Evolutionary conservation across 2,888 invertebrate species (phyloP).

Genomic region (Eupeodes luniger): DNA sequence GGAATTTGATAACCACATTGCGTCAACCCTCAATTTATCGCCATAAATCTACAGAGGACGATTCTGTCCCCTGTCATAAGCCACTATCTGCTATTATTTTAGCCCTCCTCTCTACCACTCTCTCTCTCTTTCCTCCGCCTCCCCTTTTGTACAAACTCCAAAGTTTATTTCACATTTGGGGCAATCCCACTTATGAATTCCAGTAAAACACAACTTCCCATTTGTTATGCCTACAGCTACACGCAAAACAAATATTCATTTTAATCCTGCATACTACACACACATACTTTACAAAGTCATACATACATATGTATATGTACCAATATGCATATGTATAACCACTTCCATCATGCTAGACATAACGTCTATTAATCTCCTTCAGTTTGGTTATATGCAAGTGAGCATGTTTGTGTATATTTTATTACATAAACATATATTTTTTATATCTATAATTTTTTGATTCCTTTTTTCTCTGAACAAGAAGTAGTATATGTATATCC

Average conservation of each 20-base stretch:
- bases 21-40: constrained; percentile 76
- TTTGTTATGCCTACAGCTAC: constrained; percentile 76
- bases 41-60: constrained; percentile 73
- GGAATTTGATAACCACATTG: constrained; percentile 75
- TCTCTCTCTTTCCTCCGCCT: not conserved
- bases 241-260: constrained; percentile 76
- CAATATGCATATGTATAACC: not conserved
- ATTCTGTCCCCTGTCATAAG: constrained; percentile 75
- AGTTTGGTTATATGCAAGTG: constrained; percentile 51
- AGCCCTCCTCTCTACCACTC: constrained; percentile 13
- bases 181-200: constrained; percentile 76
- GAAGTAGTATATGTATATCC: constrained; percentile 2
- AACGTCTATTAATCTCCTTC: constrained; percentile 79
- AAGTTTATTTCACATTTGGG: constrained; percentile 41
- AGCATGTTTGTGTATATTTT: constrained; percentile 21
- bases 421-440: not conserved
- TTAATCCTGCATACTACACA: constrained; percentile 59
- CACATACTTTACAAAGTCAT: constrained; percentile 24
- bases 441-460: constrained; percentile 33
- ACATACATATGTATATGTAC: not conserved
- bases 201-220: constrained; percentile 76
- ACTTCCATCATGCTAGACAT: constrained; percentile 76
- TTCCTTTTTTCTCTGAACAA: constrained; percentile 35
- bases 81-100: constrained; percentile 71
- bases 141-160: too few relatives aligned